A percentile compares a stretch with the other conserved stretches of the same genome.
These are phyloP conservation scores for Sebastes cheni DNA, from an alignment of 2,797 vertebrate genomes.

Conservation along the genomic window DNA sequence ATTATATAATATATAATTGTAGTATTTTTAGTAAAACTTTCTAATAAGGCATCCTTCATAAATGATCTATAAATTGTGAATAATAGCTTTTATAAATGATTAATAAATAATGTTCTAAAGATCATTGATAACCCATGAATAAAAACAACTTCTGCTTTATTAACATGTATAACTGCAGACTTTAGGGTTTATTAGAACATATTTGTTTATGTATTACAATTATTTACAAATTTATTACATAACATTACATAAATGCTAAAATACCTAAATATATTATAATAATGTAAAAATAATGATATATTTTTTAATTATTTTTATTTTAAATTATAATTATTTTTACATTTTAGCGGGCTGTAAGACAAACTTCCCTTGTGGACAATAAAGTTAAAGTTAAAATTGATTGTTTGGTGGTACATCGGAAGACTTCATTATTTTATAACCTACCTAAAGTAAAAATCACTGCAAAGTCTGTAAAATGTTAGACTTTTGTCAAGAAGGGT, in stretches of 20 bases:
- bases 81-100: not conserved
- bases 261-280: too few relatives aligned
- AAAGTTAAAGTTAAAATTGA: not conserved
- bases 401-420: not conserved
- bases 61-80: not conserved
- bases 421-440: not conserved
- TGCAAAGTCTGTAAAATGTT: not conserved
- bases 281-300: too few relatives aligned
- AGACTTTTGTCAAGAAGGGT: not conserved
- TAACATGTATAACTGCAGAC: not conserved
- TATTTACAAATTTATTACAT: not conserved
- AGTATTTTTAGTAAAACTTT: not conserved
- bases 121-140: not conserved
- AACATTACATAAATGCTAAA: not conserved
- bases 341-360: not conserved
- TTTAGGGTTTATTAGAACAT: not conserved
- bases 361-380: not conserved
- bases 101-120: not conserved
- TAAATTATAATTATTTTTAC: not conserved
- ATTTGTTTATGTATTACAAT: not conserved
- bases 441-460: not conserved
- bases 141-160: not conserved
- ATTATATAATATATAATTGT: not conserved
- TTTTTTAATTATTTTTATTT: too few relatives aligned
- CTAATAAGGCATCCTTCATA: not conserved